Evolutionary conservation across 2,888 invertebrate genomes (phyloP).

Genomic region (Mellilla xanthometata): DNA sequence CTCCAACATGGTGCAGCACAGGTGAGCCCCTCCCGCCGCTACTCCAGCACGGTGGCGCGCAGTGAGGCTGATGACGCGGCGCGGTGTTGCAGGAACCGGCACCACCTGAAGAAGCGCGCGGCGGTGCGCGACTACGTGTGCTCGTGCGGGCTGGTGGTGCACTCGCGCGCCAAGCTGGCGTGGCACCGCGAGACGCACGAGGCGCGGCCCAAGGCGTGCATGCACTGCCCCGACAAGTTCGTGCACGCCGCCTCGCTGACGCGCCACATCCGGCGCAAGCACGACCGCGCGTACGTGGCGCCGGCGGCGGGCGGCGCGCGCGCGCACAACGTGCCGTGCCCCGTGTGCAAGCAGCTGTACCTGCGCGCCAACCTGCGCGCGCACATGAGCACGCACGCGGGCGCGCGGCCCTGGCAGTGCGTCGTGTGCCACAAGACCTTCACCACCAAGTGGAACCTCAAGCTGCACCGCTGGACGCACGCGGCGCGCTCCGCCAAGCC

Average conservation of each 20-base stretch:
- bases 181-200: slow-evolving; percentile 95
- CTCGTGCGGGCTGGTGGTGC: slow-evolving; percentile 91
- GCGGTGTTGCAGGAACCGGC: slow-evolving; percentile 83
- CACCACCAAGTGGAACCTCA: slow-evolving; percentile 95
- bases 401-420: slow-evolving; percentile 90
- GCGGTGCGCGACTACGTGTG: slow-evolving; percentile 88
- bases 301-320: slow-evolving; percentile 82
- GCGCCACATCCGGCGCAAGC: slow-evolving; percentile 90
- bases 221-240: slow-evolving; percentile 93
- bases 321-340: slow-evolving; percentile 87
- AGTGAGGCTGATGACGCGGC: too few species aligned
- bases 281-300: slow-evolving; percentile 88
- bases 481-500: slow-evolving; percentile 92
- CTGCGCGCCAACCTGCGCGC: slow-evolving; percentile 90
- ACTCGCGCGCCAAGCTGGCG: slow-evolving; percentile 90
- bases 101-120: slow-evolving; percentile 88
- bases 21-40: too few species aligned
- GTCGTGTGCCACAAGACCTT: slow-evolving; percentile 92
- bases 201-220: slow-evolving; percentile 90
- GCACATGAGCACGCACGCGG: slow-evolving; percentile 90
- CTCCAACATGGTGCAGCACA: slow-evolving; percentile 93
- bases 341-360: slow-evolving; percentile 89
- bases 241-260: slow-evolving; percentile 92
- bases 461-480: slow-evolving; percentile 95
- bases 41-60: too few species aligned